Evolutionary conservation across 2,113 vertebrate genomes (phyloP).

Genomic region (Vulpes lagopus): DNA sequence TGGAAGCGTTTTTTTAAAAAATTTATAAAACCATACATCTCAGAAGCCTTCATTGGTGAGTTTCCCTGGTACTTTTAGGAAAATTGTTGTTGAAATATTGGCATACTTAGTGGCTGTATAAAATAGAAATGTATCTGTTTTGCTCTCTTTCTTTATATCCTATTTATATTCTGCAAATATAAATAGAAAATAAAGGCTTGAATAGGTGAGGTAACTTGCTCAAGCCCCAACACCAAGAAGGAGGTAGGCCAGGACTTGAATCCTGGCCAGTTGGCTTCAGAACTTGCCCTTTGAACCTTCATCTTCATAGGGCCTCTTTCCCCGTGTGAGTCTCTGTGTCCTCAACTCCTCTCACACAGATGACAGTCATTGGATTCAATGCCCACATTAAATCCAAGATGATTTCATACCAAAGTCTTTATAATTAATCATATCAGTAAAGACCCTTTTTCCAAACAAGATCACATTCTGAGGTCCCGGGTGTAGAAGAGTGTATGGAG

Average conservation of each 20-base stretch:
- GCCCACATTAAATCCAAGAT: neutral
- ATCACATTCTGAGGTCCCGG: neutral
- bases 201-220: neutral
- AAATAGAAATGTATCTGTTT: neutral
- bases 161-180: neutral
- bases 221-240: neutral
- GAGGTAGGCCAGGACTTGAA: neutral
- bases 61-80: neutral
- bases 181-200: neutral
- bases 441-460: neutral
- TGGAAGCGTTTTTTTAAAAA: neutral
- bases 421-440: neutral
- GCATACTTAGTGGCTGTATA: neutral
- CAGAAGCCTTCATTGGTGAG: neutral
- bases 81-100: neutral
- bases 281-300: neutral
- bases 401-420: neutral
- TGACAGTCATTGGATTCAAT: neutral
- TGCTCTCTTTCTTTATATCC: neutral
- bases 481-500: neutral
- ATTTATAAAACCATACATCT: neutral
- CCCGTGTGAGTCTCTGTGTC: rapidly evolving
- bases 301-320: too few relatives aligned
- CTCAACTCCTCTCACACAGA: neutral
- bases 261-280: neutral